A percentile compares a stretch with the other conserved stretches of the same genome.
Conservation (phyloP, 2,113 vertebrate species). For the Physeter macrocephalus region DNA sequence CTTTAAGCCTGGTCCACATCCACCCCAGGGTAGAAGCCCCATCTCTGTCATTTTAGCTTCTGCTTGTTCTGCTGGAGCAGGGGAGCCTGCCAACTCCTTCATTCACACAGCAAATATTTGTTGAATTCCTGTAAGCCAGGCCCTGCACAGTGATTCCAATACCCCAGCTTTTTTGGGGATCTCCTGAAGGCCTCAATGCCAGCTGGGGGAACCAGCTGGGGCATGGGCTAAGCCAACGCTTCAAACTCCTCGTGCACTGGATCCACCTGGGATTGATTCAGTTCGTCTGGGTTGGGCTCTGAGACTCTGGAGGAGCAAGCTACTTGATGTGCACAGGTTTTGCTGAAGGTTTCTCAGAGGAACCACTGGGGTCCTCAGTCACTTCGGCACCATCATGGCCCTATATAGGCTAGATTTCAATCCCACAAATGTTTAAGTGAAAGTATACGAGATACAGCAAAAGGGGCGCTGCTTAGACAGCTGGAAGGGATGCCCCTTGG, state of each 20-base stretch:
- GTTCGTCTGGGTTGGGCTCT: background rate
- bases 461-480: background rate
- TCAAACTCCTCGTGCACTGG: background rate
- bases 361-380: background rate
- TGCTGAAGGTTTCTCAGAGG: background rate
- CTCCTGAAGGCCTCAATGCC: background rate
- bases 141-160: background rate
- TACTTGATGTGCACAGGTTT: background rate
- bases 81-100: background rate
- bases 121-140: constrained; percentile 14
- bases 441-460: background rate
- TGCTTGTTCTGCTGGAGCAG: background rate
- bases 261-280: background rate
- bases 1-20: background rate
- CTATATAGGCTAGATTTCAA: background rate
- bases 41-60: background rate
- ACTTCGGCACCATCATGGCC: background rate
- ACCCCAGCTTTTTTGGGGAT: background rate
- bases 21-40: background rate
- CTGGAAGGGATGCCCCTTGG: background rate
- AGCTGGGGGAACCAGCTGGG: background rate
- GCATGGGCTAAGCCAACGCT: background rate
- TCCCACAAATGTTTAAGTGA: background rate
- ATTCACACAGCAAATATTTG: constrained; percentile 64
- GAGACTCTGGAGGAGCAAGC: background rate